These are phyloP conservation scores for Zeuzera pyrina DNA, from an alignment of 2,888 invertebrate species.

Conservation along the genomic window DNA sequence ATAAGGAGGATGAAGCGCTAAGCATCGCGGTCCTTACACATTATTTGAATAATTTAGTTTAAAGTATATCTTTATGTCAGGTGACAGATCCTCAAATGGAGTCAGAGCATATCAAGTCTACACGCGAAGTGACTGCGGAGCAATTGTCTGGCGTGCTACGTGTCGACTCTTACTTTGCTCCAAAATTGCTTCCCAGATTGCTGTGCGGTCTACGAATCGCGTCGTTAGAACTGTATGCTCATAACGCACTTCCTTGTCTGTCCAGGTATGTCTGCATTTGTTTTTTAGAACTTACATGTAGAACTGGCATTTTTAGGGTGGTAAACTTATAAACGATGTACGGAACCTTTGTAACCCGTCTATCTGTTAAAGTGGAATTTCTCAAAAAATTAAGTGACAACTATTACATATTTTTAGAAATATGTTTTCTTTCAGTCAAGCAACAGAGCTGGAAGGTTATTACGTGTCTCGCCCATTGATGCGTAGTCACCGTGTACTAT, in stretches of 20 bases:
- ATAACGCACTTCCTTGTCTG: constrained; percentile 27
- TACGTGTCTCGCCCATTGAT: constrained; percentile 49
- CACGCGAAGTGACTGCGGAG: constrained; percentile 38
- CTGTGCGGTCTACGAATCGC: constrained; percentile 24
- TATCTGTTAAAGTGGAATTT: too few species aligned
- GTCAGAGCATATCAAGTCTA: too few species aligned
- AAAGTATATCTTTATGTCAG: too few species aligned
- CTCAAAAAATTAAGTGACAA: too few species aligned
- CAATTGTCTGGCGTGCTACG: constrained; percentile 58
- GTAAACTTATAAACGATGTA: too few species aligned
- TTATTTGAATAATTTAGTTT: too few species aligned
- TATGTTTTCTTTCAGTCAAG: constrained; percentile 18
- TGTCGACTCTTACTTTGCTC: constrained; percentile 58
- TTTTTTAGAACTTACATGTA: too few species aligned
- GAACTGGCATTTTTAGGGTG: not conserved
- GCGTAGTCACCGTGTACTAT: constrained; percentile 44
- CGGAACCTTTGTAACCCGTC: too few species aligned
- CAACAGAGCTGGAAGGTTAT: constrained; percentile 38
- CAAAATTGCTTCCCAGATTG: constrained; percentile 32
- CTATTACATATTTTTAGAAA: too few species aligned
- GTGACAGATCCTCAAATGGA: too few species aligned
- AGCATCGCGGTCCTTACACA: too few species aligned
- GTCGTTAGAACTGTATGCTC: constrained; percentile 27
- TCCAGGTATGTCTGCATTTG: not conserved
- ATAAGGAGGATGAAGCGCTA: too few species aligned